Percentiles rank a stretch among this genome's conserved stretches.
phyloP scores from a whole-genome alignment of 2,888 invertebrate species.

The Clunio marinus region DNA sequence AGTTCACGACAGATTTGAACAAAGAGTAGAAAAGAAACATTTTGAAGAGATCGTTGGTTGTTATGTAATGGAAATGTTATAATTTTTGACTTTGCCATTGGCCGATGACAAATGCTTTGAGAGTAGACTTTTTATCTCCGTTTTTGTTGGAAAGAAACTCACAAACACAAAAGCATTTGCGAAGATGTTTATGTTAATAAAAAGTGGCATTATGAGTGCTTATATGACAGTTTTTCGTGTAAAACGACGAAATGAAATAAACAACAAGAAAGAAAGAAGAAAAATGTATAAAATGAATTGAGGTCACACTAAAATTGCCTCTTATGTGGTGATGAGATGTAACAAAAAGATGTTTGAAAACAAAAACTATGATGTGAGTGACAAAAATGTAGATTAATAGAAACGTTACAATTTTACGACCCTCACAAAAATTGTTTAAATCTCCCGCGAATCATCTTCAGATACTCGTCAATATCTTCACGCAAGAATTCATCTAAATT shows the following conservation, averaged over 20 bases:
- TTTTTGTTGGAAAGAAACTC: not conserved
- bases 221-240: not conserved
- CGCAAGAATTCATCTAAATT: not conserved
- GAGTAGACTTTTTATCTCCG: not conserved
- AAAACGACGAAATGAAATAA: not conserved
- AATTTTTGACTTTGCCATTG: not conserved
- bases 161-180: not conserved
- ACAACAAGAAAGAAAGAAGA: too few relatives aligned
- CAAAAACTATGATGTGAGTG: not conserved
- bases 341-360: slow-evolving; percentile 6
- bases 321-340: not conserved
- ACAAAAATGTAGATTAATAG: too few relatives aligned
- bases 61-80: slow-evolving; percentile 5
- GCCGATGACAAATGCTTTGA: not conserved
- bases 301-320: slow-evolving; percentile 9
- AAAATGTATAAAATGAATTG: not conserved
- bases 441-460: too few relatives aligned
- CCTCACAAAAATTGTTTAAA: too few relatives aligned
- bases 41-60: not conserved
- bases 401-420: too few relatives aligned
- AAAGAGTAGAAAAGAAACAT: too few relatives aligned
- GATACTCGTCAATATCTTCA: too few relatives aligned
- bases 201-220: not conserved
- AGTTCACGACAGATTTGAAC: not conserved
- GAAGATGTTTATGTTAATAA: not conserved